Evolutionary conservation across 2,888 invertebrate species (phyloP), one percentile per base, ranked within the genome.

Genomic region (Druceiella hillmani): DNA sequence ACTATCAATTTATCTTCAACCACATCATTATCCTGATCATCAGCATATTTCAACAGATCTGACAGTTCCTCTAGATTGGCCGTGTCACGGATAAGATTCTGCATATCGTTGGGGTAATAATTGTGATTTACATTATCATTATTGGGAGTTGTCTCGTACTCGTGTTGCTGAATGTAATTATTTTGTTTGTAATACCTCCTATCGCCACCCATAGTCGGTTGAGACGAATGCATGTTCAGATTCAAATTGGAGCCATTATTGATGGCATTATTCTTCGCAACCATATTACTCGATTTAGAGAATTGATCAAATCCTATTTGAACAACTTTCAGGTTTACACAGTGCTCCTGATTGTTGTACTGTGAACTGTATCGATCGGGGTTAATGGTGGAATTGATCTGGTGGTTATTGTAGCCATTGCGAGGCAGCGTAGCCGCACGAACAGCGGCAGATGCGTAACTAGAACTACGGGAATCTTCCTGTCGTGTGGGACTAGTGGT

Each of bases 361-460:
- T 74, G 66, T 36, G 73, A 63, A 55, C 75, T 64, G 57, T 75
- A 69, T 48, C 72, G 53, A 46, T 71, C 67, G 2, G 69, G 68
- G 45, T 71, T 70, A 2, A 69, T 66, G 38, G 64, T 66, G 43
- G 61, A 67, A 43, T 55, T 64, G 42, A 58, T 59, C 6, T 60
- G 62, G 43, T 56, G 65, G 4, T 66, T 61, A 1, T 62, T 64
- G 47, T 70, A 82, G 17, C 79, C 79, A 50, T 84, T 84, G 41
- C 86, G 74, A 0, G 87, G 86, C 33, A 86, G 59, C 2, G 87
- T 87, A 13, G 82, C 81, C 1, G 86, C 83, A 25, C 84, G 61
- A 24, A 68, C 52, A 2, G 66, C 55, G 14, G 67, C 64, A 7
- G 57, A 56, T 4, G 59, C 61, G 37, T 62, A 70, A 1, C 62